Evolutionary conservation across 1,140 invertebrate species (phyloP).

Genomic region (Musca domestica): DNA sequence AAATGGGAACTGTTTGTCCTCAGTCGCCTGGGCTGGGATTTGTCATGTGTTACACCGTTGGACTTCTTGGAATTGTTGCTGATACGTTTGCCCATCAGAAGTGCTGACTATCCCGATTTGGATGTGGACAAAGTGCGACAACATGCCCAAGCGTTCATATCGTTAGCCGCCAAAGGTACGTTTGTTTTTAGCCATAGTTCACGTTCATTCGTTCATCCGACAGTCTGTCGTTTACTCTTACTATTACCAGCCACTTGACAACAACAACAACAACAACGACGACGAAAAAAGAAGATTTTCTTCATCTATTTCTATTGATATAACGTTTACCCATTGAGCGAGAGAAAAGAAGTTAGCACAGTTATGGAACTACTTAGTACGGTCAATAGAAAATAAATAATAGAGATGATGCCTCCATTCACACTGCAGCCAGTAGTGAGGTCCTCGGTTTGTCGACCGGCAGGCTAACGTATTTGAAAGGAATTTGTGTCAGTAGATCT

Average conservation of each 20-base stretch:
- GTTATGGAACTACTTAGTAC: too few relatives aligned
- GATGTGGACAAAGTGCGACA: slow-evolving; percentile 61
- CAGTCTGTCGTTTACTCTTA: not conserved
- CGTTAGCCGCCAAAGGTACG: slow-evolving; percentile 72
- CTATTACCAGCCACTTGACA: not conserved
- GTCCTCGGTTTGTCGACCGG: too few relatives aligned
- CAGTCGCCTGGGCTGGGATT: slow-evolving; percentile 73
- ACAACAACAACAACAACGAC: not conserved
- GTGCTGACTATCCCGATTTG: slow-evolving; percentile 45
- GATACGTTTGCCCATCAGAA: slow-evolving; percentile 44
- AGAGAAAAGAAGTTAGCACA: too few relatives aligned
- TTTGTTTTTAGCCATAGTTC: slow-evolving; percentile 10
- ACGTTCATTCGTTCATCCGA: not conserved
- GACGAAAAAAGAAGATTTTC: too few relatives aligned
- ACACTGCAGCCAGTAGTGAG: too few relatives aligned
- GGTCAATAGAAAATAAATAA: too few relatives aligned
- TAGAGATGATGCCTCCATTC: too few relatives aligned
- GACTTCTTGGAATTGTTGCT: slow-evolving; percentile 68
- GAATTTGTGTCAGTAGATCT: too few relatives aligned
- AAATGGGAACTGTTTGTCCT: slow-evolving; percentile 75
- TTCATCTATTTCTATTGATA: too few relatives aligned
- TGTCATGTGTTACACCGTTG: slow-evolving; percentile 71
- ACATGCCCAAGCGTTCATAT: slow-evolving; percentile 72
- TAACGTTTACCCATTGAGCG: too few relatives aligned
- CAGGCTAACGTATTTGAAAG: too few relatives aligned